Evolutionary conservation across 2,113 vertebrate genomes (phyloP).

Genomic region (Channa maculata): DNA sequence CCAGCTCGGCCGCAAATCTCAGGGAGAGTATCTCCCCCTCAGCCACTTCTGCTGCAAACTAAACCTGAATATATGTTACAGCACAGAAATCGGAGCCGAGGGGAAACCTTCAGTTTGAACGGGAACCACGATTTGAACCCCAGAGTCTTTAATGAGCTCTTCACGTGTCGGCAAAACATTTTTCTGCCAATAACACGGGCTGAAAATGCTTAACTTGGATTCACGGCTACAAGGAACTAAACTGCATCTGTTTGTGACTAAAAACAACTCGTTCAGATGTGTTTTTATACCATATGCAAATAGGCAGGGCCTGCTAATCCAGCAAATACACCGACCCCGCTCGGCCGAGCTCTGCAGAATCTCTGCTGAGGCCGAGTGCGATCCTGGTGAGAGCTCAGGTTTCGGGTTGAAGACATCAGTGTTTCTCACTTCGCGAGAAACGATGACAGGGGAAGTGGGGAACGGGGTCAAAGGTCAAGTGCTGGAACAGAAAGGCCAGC

Average conservation of each 20-base stretch:
- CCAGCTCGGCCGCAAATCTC: constrained; percentile 31
- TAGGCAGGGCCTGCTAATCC: background rate
- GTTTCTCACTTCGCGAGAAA: background rate
- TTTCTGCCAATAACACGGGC: background rate
- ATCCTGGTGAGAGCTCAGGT: background rate
- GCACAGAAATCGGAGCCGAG: background rate
- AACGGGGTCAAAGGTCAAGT: constrained; percentile 55
- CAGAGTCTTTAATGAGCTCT: background rate
- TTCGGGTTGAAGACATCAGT: background rate
- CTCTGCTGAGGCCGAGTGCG: background rate
- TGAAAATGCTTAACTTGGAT: background rate
- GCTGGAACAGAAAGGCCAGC: background rate
- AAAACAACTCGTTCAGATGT: background rate
- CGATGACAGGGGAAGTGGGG: background rate
- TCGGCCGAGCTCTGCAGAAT: background rate
- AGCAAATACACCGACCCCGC: background rate
- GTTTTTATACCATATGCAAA: background rate
- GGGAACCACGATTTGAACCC: constrained; percentile 4
- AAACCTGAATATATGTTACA: constrained; percentile 2
- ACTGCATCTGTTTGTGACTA: background rate
- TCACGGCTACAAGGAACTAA: background rate
- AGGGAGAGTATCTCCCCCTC: constrained; percentile 18
- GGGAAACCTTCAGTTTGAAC: background rate
- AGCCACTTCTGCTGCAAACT: background rate
- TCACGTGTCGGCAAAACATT: background rate